These are phyloP conservation scores for Pristionchus entomophagus DNA, from an alignment of 2,888 invertebrate genomes.

Conservation along the genomic window DNA sequence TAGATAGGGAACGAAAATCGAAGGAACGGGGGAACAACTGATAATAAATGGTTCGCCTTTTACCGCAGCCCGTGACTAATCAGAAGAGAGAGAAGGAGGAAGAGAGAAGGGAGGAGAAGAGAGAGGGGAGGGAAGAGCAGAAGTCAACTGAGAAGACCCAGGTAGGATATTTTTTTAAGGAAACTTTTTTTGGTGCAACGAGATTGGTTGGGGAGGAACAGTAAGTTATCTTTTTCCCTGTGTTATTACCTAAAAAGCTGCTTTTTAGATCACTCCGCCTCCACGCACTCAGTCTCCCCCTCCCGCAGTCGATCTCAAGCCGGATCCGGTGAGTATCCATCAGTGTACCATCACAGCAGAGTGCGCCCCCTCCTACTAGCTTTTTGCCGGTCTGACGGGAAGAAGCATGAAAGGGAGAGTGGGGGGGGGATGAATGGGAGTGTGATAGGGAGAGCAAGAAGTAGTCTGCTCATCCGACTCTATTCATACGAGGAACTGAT, in stretches of 20 bases:
- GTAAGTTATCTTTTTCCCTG: too few relatives aligned
- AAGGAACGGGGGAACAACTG: too few relatives aligned
- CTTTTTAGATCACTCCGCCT: neutral
- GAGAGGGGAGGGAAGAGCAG: neutral
- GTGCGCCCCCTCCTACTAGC: neutral
- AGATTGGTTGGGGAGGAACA: too few relatives aligned
- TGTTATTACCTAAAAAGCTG: neutral
- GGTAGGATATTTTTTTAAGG: neutral
- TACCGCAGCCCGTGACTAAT: slow-evolving; percentile 6
- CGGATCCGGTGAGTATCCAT: neutral
- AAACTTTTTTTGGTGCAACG: too few relatives aligned
- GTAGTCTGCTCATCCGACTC: neutral
- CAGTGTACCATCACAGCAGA: neutral
- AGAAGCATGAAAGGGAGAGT: neutral
- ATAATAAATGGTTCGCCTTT: slow-evolving; percentile 15
- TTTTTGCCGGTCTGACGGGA: neutral
- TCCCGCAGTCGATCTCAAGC: neutral
- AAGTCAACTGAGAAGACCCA: neutral
- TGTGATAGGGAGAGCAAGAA: slow-evolving; percentile 12
- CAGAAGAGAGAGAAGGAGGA: neutral
- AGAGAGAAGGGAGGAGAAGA: neutral
- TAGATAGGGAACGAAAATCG: too few relatives aligned
- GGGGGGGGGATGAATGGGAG: neutral
- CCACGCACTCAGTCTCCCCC: neutral
- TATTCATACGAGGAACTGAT: neutral